Percentiles rank a stretch among this genome's conserved stretches.
These are phyloP conservation scores for Temnothorax nylanderi DNA, from an alignment of 1,140 invertebrate genomes.

Conservation along the genomic window DNA sequence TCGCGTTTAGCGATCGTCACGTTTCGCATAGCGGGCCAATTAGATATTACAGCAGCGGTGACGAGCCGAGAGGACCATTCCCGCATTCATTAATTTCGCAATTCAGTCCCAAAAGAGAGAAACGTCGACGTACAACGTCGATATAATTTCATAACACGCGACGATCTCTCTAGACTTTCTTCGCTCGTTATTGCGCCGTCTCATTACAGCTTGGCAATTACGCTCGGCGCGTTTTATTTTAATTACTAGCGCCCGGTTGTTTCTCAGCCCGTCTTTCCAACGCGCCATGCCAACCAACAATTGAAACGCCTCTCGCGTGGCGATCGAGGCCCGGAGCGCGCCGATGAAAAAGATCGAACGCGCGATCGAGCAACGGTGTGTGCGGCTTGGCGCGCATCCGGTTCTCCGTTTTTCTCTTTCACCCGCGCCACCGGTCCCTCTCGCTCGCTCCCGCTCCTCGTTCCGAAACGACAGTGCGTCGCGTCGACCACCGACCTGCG, in stretches of 20 bases:
- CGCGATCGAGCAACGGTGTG: conserved; percentile 14
- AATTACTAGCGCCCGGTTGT: background rate
- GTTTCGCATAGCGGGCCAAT: conserved; percentile 9
- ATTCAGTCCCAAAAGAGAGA: background rate
- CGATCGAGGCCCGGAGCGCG: background rate
- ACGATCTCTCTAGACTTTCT: background rate
- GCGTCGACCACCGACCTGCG: conserved; percentile 45
- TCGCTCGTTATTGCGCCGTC: background rate
- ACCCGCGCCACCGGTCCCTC: background rate
- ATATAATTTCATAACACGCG: conserved; percentile 11
- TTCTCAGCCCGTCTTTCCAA: background rate
- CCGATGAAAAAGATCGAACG: conserved; percentile 43
- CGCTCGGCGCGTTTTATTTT: conserved; percentile 4
- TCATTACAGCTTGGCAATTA: conserved; percentile 2
- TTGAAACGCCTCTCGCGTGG: conserved; percentile 11
- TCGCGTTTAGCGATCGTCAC: background rate
- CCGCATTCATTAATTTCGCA: conserved; percentile 3
- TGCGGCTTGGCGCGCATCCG: conserved; percentile 39
- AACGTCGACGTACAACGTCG: background rate
- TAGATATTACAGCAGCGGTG: background rate
- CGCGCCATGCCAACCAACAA: background rate
- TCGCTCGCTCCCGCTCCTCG: background rate
- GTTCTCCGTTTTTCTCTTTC: conserved; percentile 1
- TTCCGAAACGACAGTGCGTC: conserved; percentile 4
- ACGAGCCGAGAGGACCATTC: background rate